phyloP scores from a whole-genome alignment of 2,797 vertebrate genomes.

The Trematomus bernacchii region DNA sequence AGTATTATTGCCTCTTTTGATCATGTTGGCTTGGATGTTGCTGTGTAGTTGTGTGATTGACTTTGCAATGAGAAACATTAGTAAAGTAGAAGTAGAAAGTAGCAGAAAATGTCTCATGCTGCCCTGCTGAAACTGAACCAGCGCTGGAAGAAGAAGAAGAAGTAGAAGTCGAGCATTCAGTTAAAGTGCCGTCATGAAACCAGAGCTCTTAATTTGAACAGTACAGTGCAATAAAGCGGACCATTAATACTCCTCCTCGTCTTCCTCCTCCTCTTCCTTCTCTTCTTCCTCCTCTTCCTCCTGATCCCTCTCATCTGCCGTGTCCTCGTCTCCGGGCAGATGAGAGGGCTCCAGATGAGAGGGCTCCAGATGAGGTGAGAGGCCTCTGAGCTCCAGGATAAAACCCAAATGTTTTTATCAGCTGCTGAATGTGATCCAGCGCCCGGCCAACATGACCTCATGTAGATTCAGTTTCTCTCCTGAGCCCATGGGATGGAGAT shows the following conservation, averaged over 20 bases:
- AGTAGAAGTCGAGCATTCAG: slow-evolving; percentile 27
- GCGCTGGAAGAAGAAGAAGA: slow-evolving; percentile 27
- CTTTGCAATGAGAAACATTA: too few species aligned
- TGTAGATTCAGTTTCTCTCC: slow-evolving; percentile 16
- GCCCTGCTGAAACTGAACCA: slow-evolving; percentile 22
- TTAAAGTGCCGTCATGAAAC: slow-evolving; percentile 67
- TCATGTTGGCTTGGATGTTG: too few species aligned
- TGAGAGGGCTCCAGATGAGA: slow-evolving; percentile 47
- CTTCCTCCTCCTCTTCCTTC: slow-evolving; percentile 27
- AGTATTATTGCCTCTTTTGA: too few species aligned
- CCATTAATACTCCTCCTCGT: slow-evolving; percentile 58
- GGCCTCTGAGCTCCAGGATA: slow-evolving; percentile 42
- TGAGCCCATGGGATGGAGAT: slow-evolving; percentile 22
- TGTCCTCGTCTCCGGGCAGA: slow-evolving; percentile 67
- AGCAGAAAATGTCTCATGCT: slow-evolving; percentile 16
- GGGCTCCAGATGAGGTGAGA: slow-evolving; percentile 71
- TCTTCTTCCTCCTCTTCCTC: slow-evolving; percentile 8
- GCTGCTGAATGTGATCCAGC: slow-evolving; percentile 64
- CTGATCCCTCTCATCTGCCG: slow-evolving; percentile 78
- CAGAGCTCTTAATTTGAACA: slow-evolving; percentile 71
- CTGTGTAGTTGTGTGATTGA: too few species aligned
- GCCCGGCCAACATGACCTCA: slow-evolving; percentile 53
- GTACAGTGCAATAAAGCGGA: slow-evolving; percentile 69
- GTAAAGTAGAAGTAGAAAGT: too few species aligned
- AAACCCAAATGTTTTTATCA: slow-evolving; percentile 71